These are phyloP conservation scores for Ctenopoma kingsleyae DNA, from an alignment of 2,797 vertebrate genomes.

Conservation along the genomic window DNA sequence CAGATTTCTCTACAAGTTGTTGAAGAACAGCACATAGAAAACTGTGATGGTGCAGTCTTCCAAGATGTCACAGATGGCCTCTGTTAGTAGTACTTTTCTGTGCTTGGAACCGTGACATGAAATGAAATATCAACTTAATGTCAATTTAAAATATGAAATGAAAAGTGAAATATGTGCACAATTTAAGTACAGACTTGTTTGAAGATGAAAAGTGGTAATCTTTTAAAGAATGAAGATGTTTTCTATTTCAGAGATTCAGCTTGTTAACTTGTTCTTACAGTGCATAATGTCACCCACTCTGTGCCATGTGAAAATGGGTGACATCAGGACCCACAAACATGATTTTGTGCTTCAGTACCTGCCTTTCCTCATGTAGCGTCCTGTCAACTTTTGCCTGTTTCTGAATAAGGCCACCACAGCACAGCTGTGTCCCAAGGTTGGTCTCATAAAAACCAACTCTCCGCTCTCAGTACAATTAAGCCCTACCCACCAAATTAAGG, in stretches of 20 bases:
- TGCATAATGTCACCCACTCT: slow-evolving; percentile 11
- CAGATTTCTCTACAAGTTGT: neutral
- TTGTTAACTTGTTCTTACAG: slow-evolving; percentile 10
- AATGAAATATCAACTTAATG: slow-evolving; percentile 1
- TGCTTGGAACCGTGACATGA: slow-evolving; percentile 21
- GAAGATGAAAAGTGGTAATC: slow-evolving; percentile 24
- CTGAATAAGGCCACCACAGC: slow-evolving; percentile 38
- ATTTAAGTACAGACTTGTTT: slow-evolving; percentile 14
- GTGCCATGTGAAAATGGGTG: slow-evolving; percentile 25
- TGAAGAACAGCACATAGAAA: slow-evolving; percentile 22
- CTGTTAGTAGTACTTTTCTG: slow-evolving; percentile 21
- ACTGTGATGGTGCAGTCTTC: slow-evolving; percentile 9
- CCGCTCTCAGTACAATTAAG: slow-evolving; percentile 52
- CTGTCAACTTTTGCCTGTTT: slow-evolving; percentile 5
- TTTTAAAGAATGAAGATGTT: slow-evolving; percentile 20
- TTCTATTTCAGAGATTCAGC: slow-evolving; percentile 18
- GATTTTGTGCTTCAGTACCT: slow-evolving; percentile 43
- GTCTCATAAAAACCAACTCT: slow-evolving; percentile 54
- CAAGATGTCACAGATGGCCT: slow-evolving; percentile 25
- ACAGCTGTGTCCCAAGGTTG: slow-evolving; percentile 25
- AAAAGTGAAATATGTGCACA: slow-evolving; percentile 26
- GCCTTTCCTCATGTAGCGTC: slow-evolving; percentile 14
- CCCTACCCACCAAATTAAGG: slow-evolving; percentile 66
- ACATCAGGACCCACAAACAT: slow-evolving; percentile 38
- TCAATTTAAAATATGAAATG: slow-evolving; percentile 33